Evolutionary conservation across 2,797 vertebrate genomes (phyloP).

Genomic region (Molossus alvarezi): DNA sequence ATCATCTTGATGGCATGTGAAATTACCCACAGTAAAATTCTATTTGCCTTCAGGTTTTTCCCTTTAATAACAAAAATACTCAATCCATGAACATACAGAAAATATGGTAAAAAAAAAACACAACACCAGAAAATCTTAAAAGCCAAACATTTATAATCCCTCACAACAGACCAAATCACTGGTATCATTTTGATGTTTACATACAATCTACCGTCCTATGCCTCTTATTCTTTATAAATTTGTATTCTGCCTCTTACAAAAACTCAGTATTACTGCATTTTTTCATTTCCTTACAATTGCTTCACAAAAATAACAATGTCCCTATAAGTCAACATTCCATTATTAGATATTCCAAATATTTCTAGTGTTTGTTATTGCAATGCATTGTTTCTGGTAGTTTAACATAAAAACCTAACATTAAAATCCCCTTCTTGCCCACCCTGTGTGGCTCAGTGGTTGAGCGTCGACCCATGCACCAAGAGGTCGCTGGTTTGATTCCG

Average conservation of each 20-base stretch:
- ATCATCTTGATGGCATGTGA: not conserved
- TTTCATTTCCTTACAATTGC: slow-evolving; percentile 25
- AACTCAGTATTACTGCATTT: not conserved
- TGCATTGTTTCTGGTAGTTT: not conserved
- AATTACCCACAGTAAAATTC: slow-evolving; percentile 11
- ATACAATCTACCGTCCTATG: not conserved
- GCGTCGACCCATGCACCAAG: no score
- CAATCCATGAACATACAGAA: not conserved
- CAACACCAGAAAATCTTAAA: not conserved
- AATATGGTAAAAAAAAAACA: not conserved
- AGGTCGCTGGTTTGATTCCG: no score
- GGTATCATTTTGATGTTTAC: not conserved
- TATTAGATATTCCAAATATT: slow-evolving; percentile 1
- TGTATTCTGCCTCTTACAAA: not conserved
- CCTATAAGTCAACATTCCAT: not conserved
- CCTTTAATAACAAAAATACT: not conserved
- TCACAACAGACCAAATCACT: not conserved
- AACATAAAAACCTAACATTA: not conserved
- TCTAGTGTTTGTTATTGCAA: not conserved
- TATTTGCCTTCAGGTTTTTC: not conserved
- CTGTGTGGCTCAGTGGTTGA: no score
- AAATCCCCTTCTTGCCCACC: not conserved
- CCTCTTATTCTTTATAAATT: not conserved
- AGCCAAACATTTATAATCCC: slow-evolving; percentile 14
- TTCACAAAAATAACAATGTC: slow-evolving; percentile 27